Conservation (phyloP, 2,797 vertebrate genomes). For the Anabacerthia variegaticeps region DNA sequence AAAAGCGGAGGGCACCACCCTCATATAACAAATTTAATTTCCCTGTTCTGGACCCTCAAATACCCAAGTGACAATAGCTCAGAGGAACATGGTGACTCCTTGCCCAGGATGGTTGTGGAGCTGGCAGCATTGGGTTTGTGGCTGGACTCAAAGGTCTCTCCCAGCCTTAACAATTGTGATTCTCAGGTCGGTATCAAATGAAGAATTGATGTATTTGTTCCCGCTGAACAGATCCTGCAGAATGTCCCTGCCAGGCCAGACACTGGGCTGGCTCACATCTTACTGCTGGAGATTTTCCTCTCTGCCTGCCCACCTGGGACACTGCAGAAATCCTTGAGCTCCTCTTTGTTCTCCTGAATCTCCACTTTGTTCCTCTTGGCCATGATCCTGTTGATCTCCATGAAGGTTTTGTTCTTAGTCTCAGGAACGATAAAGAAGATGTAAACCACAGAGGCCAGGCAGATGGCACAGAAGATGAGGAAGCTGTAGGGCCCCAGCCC, state of each 20-base stretch:
- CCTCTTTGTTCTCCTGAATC: constrained; percentile 66
- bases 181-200: neutral
- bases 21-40: neutral
- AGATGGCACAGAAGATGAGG: constrained; percentile 87
- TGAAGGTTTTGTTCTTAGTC: constrained; percentile 91
- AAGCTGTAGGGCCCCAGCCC: constrained; percentile 88
- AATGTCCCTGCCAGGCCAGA: neutral
- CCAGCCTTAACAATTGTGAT: neutral
- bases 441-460: constrained; percentile 84
- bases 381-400: constrained; percentile 90
- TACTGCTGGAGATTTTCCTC: neutral
- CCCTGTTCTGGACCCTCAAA: neutral
- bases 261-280: neutral
- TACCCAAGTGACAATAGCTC: neutral
- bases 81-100: neutral
- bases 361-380: constrained; percentile 86
- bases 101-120: neutral
- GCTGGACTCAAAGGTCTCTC: neutral
- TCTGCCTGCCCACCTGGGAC: neutral
- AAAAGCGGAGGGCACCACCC: neutral
- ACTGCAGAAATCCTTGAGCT: neutral
- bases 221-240: neutral
- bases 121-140: neutral
- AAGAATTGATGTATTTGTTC: neutral
- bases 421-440: constrained; percentile 88